Base-by-base conservation (phyloP, 92 coral and sea anemone species). In the Phenganax stokvisi region DNA sequence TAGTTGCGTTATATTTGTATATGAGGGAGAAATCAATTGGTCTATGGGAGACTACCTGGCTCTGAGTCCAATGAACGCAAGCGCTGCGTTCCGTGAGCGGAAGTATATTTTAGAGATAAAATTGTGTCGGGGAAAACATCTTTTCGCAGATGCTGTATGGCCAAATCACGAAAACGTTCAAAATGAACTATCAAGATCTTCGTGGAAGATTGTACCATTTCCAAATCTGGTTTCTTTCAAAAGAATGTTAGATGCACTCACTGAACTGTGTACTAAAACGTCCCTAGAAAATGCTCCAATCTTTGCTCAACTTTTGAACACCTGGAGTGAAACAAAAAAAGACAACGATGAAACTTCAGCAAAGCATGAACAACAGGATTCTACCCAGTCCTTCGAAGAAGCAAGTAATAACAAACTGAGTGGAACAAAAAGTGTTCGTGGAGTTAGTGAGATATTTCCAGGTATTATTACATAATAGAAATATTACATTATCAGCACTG, bases 141-240 rank as follows among this genome's bases (percentile, higher is more conserved):
- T 90, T 15, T 83, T 79, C 1, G 87, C 88, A 9, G 72, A 28
- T 2, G 71, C 88, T 17, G 89, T 83, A 2, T 90, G 94, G 94
- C 94, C 94, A 55, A 59, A 73, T 58, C 16, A 65, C 15, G 74
- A 63, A 57, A 79, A 57, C 11, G 20, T 63, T 3, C 58, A 47
- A 51, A 8, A 60, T 27, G n/a, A 60, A 61, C 55, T 75, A 11
- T 55, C 63, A 75, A 56, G 64, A 56, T 59, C 61, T 11, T 65
- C 27, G 11, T 90, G 94, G 94, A 83, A 85, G 53, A 83, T 90
- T 59, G 58, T 79, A 29, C 84, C 86, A 75, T 90, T 90, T 57
- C 94, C 94, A 66, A 90, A 86, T 62, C 85, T 90, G 56, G 87
- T 90, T 17, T 85, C 88, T 53, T 81, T 72, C 83, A 79, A 84